phyloP scores from a whole-genome alignment of 2,888 invertebrate species.

The Volucella zonaria region DNA sequence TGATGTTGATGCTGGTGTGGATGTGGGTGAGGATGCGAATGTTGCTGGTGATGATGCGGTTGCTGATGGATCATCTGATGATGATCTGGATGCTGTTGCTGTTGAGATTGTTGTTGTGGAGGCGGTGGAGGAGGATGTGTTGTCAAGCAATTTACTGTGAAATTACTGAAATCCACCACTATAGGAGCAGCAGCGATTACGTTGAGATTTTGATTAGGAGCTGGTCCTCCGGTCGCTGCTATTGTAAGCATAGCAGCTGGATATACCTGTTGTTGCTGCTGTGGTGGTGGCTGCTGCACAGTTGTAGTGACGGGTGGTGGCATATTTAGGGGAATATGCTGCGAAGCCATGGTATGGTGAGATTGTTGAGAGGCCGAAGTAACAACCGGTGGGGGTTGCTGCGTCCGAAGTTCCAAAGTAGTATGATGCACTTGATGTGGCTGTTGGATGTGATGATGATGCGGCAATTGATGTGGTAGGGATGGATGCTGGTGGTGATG shows the following conservation, averaged over 20 bases:
- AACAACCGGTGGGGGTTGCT: slow-evolving; percentile 70
- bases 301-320: slow-evolving; percentile 59
- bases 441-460: slow-evolving; percentile 69
- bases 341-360: slow-evolving; percentile 56
- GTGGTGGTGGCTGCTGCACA: slow-evolving; percentile 73
- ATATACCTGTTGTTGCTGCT: slow-evolving; percentile 69
- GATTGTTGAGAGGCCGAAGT: slow-evolving; percentile 64
- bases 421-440: slow-evolving; percentile 58
- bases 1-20: slow-evolving; percentile 77
- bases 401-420: slow-evolving; percentile 65
- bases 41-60: slow-evolving; percentile 78
- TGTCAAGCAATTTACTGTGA: slow-evolving; percentile 77
- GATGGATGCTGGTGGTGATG: slow-evolving; percentile 75
- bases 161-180: slow-evolving; percentile 79
- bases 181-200: slow-evolving; percentile 78
- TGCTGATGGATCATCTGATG: slow-evolving; percentile 74
- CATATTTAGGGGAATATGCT: slow-evolving; percentile 70
- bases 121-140: slow-evolving; percentile 68
- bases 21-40: slow-evolving; percentile 73
- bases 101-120: slow-evolving; percentile 51
- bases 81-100: slow-evolving; percentile 55
- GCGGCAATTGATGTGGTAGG: slow-evolving; percentile 60
- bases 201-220: slow-evolving; percentile 77
- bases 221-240: slow-evolving; percentile 75
- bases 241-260: slow-evolving; percentile 76